Percentiles rank a stretch among this genome's conserved stretches.
phyloP scores from a whole-genome alignment of 2,888 invertebrate species.

The Leucophora obtusa region DNA sequence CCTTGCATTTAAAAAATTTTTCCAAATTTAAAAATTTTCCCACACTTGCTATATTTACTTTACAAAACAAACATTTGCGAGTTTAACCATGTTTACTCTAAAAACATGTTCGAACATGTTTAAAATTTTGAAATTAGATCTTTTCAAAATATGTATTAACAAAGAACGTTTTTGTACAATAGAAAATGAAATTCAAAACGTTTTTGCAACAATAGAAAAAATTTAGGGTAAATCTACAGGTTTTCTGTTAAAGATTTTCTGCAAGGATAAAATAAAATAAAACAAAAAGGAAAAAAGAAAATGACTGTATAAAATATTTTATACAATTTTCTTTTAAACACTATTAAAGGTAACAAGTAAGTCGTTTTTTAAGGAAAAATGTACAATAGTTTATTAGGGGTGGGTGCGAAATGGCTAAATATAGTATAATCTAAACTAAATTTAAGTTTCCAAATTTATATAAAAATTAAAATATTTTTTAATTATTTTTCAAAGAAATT shows the following conservation, averaged over 20 bases:
- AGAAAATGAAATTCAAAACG: background rate
- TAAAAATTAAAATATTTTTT: too few species aligned
- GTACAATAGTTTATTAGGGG: too few species aligned
- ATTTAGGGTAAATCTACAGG: background rate
- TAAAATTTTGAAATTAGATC: constrained; percentile 7
- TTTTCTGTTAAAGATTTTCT: background rate
- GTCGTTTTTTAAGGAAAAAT: background rate
- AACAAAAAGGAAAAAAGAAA: background rate
- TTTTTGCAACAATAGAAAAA: constrained; percentile 1
- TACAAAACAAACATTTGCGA: background rate
- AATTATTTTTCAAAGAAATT: too few species aligned
- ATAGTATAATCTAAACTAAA: too few species aligned
- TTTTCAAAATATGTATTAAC: background rate
- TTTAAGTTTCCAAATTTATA: too few species aligned
- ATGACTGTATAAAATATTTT: background rate
- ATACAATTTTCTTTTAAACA: background rate
- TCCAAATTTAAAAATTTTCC: constrained; percentile 3
- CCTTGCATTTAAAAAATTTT: background rate
- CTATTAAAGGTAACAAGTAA: background rate
- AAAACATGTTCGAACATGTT: constrained; percentile 7
- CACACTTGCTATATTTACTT: constrained; percentile 25
- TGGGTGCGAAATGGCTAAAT: too few species aligned
- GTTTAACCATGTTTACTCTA: background rate
- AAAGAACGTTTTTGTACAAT: background rate
- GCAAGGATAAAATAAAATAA: background rate